phyloP scores from a whole-genome alignment of 1,140 invertebrate genomes.

The Eueides isabella region DNA sequence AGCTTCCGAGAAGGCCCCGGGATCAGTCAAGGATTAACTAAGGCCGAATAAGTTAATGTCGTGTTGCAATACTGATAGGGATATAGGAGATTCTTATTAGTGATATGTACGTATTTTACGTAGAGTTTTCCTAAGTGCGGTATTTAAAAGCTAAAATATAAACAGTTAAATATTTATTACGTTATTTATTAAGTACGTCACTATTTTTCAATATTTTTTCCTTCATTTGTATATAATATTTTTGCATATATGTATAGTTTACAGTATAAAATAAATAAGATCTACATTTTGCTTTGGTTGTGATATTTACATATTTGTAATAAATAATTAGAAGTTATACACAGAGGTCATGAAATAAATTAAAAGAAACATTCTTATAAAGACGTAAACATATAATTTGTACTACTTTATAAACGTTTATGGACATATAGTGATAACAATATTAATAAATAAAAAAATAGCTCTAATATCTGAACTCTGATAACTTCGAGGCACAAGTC shows the following conservation, averaged over 20 bases:
- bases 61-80: conserved; percentile 24
- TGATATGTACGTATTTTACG: not conserved
- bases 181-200: too few relatives aligned
- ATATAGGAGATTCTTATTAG: not conserved
- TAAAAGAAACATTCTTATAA: not conserved
- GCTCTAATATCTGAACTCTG: not conserved
- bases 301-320: not conserved
- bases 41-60: conserved; percentile 27
- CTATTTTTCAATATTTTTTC: too few relatives aligned
- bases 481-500: not conserved
- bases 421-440: not conserved
- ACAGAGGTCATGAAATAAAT: not conserved
- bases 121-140: too few relatives aligned
- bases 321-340: not conserved
- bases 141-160: too few relatives aligned
- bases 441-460: not conserved
- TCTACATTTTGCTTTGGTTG: not conserved
- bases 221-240: too few relatives aligned
- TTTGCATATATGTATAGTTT: too few relatives aligned
- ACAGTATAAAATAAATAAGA: too few relatives aligned
- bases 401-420: not conserved
- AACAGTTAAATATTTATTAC: too few relatives aligned
- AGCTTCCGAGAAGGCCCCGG: conserved; percentile 57
- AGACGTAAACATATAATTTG: conserved; percentile 7
- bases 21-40: conserved; percentile 48